Percentiles rank a stretch among this genome's conserved stretches.
phyloP scores from a whole-genome alignment of 2,888 invertebrate genomes.

The Microplitis deprimator region DNA sequence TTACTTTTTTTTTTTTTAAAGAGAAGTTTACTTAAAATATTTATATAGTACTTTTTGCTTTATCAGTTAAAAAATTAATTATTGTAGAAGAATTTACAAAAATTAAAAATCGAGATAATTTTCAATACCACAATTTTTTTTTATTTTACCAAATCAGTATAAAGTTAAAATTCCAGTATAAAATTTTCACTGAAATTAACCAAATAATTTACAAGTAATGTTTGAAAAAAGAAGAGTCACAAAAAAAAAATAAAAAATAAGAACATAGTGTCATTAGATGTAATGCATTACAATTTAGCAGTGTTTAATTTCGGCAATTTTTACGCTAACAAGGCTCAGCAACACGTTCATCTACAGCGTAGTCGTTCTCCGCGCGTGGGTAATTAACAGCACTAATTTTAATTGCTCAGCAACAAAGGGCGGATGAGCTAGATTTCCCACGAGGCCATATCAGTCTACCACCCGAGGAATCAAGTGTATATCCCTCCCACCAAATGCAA shows the following conservation, averaged over 20 bases:
- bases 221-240: neutral
- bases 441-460: constrained; percentile 50
- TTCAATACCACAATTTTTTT: too few species aligned
- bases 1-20: too few species aligned
- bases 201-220: too few species aligned
- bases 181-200: too few species aligned
- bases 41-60: too few species aligned
- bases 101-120: too few species aligned
- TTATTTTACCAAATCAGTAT: too few species aligned
- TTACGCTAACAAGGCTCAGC: constrained; percentile 59
- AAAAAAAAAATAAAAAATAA: neutral
- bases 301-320: constrained; percentile 65
- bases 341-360: constrained; percentile 35
- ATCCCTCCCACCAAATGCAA: constrained; percentile 9
- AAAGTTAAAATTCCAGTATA: too few species aligned
- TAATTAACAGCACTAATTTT: constrained; percentile 71
- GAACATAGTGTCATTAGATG: constrained; percentile 56
- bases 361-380: constrained; percentile 51
- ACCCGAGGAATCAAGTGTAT: neutral
- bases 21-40: too few species aligned
- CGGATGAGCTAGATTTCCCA: constrained; percentile 66
- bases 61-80: too few species aligned
- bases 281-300: constrained; percentile 62
- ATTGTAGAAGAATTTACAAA: too few species aligned
- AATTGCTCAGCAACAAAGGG: constrained; percentile 69